phyloP scores from a whole-genome alignment of 2,113 vertebrate species.

The Bombycilla garrulus region DNA sequence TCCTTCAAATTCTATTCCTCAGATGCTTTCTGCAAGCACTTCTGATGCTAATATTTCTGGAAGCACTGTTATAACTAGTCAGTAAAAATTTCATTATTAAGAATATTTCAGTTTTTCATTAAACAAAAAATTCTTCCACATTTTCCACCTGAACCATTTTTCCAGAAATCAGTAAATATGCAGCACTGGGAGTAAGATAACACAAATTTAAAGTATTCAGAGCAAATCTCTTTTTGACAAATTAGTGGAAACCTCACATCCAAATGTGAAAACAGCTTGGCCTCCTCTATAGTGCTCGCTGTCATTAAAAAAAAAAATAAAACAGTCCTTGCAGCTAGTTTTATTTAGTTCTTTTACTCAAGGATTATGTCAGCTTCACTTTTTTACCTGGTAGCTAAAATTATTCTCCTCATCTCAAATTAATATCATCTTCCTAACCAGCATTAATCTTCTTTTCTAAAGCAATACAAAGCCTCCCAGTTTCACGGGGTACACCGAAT shows the following conservation, averaged over 20 bases:
- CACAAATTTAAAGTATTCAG: background rate
- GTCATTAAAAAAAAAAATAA: background rate
- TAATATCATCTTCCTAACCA: constrained; percentile 16
- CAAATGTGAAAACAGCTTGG: background rate
- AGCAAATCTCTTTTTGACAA: background rate
- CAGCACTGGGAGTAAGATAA: background rate
- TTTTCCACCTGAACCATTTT: background rate
- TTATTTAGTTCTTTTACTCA: background rate
- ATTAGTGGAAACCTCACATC: background rate
- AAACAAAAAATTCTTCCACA: background rate
- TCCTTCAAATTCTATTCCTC: background rate
- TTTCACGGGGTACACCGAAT: background rate
- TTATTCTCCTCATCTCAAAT: constrained; percentile 43
- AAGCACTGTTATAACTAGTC: background rate
- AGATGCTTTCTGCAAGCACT: background rate
- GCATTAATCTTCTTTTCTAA: constrained; percentile 31
- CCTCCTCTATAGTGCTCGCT: background rate
- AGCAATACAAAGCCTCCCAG: constrained; percentile 6
- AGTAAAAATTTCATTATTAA: background rate
- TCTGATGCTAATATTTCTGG: background rate
- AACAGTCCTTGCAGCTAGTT: background rate
- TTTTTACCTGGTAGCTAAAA: constrained; percentile 47
- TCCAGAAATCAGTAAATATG: background rate
- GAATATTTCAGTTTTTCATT: background rate
- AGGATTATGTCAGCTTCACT: background rate